A percentile compares a stretch with the other conserved stretches of the same genome.
Evolutionary conservation across 2,797 vertebrate species (phyloP).

Genomic region (Leptatherina wallacei): DNA sequence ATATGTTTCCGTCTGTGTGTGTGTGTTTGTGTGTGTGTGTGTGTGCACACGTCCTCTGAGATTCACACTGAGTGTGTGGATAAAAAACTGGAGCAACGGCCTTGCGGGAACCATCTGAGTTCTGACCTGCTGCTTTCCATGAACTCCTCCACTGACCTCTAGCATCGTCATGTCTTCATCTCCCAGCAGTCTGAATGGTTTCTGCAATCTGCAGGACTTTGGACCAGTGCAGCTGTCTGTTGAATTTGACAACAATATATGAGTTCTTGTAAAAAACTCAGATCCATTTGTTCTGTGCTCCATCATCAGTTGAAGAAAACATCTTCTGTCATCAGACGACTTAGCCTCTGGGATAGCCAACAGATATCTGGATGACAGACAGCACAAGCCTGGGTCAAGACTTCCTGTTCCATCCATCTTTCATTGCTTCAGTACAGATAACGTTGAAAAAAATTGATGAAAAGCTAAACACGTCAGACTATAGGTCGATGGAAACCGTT

Average conservation of each 20-base stretch:
- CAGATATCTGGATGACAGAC: not conserved
- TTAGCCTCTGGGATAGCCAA: not conserved
- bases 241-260: not conserved
- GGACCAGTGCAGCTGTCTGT: conserved; percentile 6
- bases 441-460: not conserved
- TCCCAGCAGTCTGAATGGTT: not conserved
- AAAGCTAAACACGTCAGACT: not conserved
- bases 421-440: not conserved
- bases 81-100: conserved; percentile 61
- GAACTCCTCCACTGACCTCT: conserved; percentile 45
- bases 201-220: conserved; percentile 12
- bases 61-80: conserved; percentile 44
- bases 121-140: conserved; percentile 68
- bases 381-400: not conserved
- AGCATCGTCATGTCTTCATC: conserved; percentile 24
- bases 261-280: not conserved
- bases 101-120: conserved; percentile 65
- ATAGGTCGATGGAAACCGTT: not conserved
- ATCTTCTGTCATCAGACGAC: not conserved
- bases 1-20: conserved; percentile 4
- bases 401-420: not conserved
- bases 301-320: not conserved
- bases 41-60: conserved; percentile 46
- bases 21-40: conserved; percentile 35
- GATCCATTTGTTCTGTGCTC: not conserved